Evolutionary conservation across 2,113 vertebrate genomes (phyloP), one percentile per base, ranked within the genome.

Genomic region (Corydoras sp.): DNA sequence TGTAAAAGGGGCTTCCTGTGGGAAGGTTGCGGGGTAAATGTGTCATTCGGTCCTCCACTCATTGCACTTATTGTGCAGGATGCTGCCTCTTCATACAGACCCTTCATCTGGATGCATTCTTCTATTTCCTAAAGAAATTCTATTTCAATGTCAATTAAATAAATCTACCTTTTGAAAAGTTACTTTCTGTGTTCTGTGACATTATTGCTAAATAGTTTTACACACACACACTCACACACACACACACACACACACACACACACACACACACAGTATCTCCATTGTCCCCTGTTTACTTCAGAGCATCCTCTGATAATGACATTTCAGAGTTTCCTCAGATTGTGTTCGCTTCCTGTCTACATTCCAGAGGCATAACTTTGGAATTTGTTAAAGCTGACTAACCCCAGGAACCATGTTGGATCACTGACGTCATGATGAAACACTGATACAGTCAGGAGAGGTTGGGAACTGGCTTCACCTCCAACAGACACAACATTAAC

Each of bases 141-240:
- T 14, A 73, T 50, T 71, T 32, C 2, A 48, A 50, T 48, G n/a
- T 3, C 32, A 48, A 59, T 59, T 9, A 18, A 72, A 53, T 68
- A 74, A 74, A 74, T 2, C 10, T 43, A 68, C 18, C 53, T 61
- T 68, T 74, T 68, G 14, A 74, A 74, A 72, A 48, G 30, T 31
- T 35, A 60, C 3, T 12, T 5, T 62, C 50, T 68, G 9, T 59
- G 18, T 56, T 5, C 48, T 60, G 51, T 31, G 31, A 12, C 50
- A 61, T 4, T 48, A 11, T 1, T 50, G 15, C 11, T 11, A 29
- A 49, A 49, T 60, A 24, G 18, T 24, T 24, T 24, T 24, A 24
- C 11, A 43, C 35, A 43, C 35, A 5, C 35, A 43, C 2, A 43
- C 35, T 2, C 35, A 43, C 35, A 2, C 35, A 43, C 4, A 43